phyloP scores from a whole-genome alignment of 1,140 invertebrate species.

The Pentalonia nigronervosa region DNA sequence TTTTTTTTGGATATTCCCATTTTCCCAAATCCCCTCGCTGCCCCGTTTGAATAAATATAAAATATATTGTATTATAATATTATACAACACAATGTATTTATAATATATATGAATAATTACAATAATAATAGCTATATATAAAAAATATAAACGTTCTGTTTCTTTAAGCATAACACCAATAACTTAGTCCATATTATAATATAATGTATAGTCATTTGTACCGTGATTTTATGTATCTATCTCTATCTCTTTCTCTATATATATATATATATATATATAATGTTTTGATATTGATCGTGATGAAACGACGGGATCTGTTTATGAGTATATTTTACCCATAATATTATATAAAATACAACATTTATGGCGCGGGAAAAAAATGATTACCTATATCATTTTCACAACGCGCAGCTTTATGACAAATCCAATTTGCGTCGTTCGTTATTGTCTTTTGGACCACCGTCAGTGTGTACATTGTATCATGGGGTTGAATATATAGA shows the following conservation, averaged over 20 bases:
- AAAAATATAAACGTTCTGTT: conserved; percentile 22
- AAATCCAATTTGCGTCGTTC: neutral
- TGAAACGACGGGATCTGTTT: neutral
- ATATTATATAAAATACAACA: neutral
- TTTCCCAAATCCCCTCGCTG: neutral
- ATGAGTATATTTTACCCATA: neutral
- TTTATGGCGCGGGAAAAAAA: neutral
- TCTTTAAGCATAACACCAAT: conserved; percentile 45
- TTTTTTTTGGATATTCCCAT: neutral
- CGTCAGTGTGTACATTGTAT: neutral
- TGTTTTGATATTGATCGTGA: neutral
- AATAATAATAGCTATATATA: conserved; percentile 32
- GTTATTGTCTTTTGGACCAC: neutral
- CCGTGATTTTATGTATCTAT: neutral
- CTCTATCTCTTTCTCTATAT: too few relatives aligned
- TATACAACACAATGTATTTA: conserved; percentile 21
- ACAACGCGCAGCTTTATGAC: neutral
- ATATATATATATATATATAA: neutral
- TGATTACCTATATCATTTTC: neutral
- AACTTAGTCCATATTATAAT: neutral
- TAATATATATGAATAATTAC: neutral
- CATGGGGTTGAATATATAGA: too few relatives aligned
- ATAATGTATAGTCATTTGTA: neutral
- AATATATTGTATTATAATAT: conserved; percentile 9
- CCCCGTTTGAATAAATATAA: conserved; percentile 13